Evolutionary conservation across 2,797 vertebrate species (phyloP).

Genomic region (Streptopelia turtur): DNA sequence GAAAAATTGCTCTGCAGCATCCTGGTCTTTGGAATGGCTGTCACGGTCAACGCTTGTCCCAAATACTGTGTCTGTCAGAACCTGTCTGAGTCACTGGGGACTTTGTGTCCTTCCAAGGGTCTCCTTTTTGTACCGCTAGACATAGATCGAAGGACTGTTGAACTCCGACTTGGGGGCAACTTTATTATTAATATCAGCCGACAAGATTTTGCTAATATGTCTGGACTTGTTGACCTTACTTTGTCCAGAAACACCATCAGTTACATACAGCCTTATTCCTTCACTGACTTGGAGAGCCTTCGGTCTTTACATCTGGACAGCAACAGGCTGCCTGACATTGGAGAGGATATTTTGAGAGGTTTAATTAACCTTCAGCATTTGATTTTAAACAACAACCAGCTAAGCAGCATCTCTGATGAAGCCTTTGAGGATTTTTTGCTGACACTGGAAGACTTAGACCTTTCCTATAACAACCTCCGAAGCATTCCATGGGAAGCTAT

Average conservation of each 20-base stretch:
- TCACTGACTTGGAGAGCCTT: conserved; percentile 94
- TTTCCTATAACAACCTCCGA: conserved; percentile 96
- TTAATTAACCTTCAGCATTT: conserved; percentile 96
- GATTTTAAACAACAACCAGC: conserved; percentile 98
- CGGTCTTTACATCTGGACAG: conserved; percentile 95
- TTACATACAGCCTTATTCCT: conserved; percentile 94
- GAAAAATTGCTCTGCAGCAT: conserved; percentile 94
- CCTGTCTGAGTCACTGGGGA: conserved; percentile 96
- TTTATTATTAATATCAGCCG: conserved; percentile 94
- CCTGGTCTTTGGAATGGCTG: conserved; percentile 93
- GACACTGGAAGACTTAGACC: conserved; percentile 95
- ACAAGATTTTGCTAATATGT: conserved; percentile 98
- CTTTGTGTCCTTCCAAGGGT: conserved; percentile 95
- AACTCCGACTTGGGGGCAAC: conserved; percentile 95
- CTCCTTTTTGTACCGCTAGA: conserved; percentile 94
- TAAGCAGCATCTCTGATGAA: conserved; percentile 85
- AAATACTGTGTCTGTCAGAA: conserved; percentile 99
- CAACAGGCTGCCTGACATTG: conserved; percentile 92
- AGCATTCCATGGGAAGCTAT: conserved; percentile 95
- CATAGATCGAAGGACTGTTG: conserved; percentile 95
- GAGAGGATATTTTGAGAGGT: conserved; percentile 90
- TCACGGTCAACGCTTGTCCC: conserved; percentile 91
- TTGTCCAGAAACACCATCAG: conserved; percentile 97
- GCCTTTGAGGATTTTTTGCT: conserved; percentile 92
- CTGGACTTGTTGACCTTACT: conserved; percentile 96